Percentiles rank a stretch among this genome's conserved stretches.
phyloP scores from a whole-genome alignment of 2,888 invertebrate species.

The Thecophora atra region DNA sequence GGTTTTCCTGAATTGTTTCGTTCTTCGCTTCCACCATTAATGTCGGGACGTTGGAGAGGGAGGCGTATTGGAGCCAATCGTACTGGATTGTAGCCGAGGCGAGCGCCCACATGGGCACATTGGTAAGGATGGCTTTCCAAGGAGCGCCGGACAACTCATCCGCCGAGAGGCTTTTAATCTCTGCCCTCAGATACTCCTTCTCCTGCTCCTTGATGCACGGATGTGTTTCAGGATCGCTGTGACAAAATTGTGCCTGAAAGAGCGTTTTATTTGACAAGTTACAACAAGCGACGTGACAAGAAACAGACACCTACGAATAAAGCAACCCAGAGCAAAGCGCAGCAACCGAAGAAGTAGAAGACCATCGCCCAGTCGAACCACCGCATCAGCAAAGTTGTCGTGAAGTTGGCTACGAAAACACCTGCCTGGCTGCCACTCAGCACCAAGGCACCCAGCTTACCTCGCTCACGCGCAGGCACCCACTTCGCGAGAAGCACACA shows the following conservation, averaged over 20 bases:
- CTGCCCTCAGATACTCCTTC: constrained; percentile 71
- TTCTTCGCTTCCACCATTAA: constrained; percentile 69
- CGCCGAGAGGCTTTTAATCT: constrained; percentile 71
- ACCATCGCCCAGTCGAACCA: constrained; percentile 77
- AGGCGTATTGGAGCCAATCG: constrained; percentile 71
- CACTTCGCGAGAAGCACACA: constrained; percentile 80
- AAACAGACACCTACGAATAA: constrained; percentile 68
- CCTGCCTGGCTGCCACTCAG: constrained; percentile 77
- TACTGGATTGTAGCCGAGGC: constrained; percentile 74
- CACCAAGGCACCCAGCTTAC: constrained; percentile 77
- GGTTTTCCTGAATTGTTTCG: constrained; percentile 68
- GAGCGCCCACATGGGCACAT: constrained; percentile 76
- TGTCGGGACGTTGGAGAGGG: constrained; percentile 70
- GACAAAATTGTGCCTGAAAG: constrained; percentile 68
- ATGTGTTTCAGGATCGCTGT: constrained; percentile 73
- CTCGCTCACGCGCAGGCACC: constrained; percentile 79
- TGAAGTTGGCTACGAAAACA: constrained; percentile 70
- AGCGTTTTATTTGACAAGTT: constrained; percentile 65
- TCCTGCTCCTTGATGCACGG: constrained; percentile 77
- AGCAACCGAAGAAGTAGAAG: constrained; percentile 75
- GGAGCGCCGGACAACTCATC: constrained; percentile 71
- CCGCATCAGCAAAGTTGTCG: constrained; percentile 75
- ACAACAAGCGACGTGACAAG: neutral
- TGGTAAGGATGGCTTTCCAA: constrained; percentile 74
- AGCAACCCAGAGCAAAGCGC: constrained; percentile 77